Conservation (phyloP, 2,888 invertebrate species). For the Xestia rhomboidea region DNA sequence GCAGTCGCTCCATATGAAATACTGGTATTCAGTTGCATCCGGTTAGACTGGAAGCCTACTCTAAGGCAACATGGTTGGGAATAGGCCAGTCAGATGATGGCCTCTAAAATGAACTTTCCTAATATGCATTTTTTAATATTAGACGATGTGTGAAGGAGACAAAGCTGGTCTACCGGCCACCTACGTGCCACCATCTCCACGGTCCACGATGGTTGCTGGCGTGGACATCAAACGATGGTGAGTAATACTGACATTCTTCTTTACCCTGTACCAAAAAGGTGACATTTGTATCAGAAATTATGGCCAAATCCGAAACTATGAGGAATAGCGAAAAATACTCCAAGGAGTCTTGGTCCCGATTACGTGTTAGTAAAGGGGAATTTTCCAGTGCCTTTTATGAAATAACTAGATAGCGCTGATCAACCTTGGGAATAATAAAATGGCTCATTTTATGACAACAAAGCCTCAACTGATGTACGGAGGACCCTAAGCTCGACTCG, state of each 20-base stretch:
- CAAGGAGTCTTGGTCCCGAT: neutral
- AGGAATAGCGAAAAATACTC: neutral
- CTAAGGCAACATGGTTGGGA: too few relatives aligned
- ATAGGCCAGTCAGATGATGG: neutral
- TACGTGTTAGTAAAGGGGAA: too few relatives aligned
- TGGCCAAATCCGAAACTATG: neutral
- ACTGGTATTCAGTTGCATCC: too few relatives aligned
- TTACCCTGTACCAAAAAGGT: neutral
- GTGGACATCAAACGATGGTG: conserved; percentile 80
- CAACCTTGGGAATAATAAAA: too few relatives aligned
- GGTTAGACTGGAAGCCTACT: too few relatives aligned
- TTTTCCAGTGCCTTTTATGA: too few relatives aligned
- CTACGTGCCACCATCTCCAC: conserved; percentile 75
- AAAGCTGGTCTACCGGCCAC: conserved; percentile 69
- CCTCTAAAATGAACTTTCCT: neutral
- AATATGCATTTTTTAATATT: neutral
- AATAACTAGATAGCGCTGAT: too few relatives aligned
- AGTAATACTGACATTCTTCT: conserved; percentile 15
- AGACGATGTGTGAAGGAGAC: conserved; percentile 75
- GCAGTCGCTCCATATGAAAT: too few relatives aligned
- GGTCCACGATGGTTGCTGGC: conserved; percentile 70
- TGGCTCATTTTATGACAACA: too few relatives aligned
- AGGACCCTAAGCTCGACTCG: too few relatives aligned
- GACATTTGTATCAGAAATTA: neutral
- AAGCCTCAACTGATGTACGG: too few relatives aligned